Percentiles rank a stretch among this genome's conserved stretches.
phyloP scores from a whole-genome alignment of 2,888 invertebrate genomes.

The Tineola bisselliella region DNA sequence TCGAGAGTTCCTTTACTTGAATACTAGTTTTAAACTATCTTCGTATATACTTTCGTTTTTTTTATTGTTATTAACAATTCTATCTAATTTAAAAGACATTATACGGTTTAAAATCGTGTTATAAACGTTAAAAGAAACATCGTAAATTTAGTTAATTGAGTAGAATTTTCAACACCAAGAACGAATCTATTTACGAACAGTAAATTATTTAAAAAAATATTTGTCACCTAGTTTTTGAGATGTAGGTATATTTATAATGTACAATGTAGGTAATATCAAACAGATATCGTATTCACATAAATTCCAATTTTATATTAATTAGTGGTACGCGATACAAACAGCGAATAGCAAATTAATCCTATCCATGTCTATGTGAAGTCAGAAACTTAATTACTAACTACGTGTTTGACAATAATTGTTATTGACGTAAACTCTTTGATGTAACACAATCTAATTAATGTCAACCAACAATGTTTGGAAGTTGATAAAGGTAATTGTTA shows the following conservation, averaged over 20 bases:
- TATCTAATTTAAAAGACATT: neutral
- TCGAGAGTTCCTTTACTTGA: conserved; percentile 5
- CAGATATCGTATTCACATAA: neutral
- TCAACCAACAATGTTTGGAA: neutral
- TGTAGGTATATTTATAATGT: too few relatives aligned
- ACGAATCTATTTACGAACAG: too few relatives aligned
- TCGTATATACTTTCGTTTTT: neutral
- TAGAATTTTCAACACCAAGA: too few relatives aligned
- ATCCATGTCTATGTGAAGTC: neutral
- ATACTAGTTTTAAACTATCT: conserved; percentile 8
- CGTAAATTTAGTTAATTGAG: too few relatives aligned
- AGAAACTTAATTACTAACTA: conserved; percentile 4
- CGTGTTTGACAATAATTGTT: conserved; percentile 3
- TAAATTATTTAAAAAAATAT: too few relatives aligned
- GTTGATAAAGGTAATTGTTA: too few relatives aligned
- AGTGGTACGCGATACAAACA: neutral
- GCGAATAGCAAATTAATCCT: neutral
- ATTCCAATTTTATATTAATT: neutral
- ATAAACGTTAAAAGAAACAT: too few relatives aligned
- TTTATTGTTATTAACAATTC: neutral
- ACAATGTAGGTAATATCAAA: too few relatives aligned
- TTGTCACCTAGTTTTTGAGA: too few relatives aligned
- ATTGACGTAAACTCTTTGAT: conserved; percentile 7
- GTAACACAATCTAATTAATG: neutral
- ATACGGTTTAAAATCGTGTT: too few relatives aligned